Evolutionary conservation across 2,888 invertebrate genomes (phyloP), one percentile per base, ranked within the genome.

Genomic region (Drosophila melanocephala): DNA sequence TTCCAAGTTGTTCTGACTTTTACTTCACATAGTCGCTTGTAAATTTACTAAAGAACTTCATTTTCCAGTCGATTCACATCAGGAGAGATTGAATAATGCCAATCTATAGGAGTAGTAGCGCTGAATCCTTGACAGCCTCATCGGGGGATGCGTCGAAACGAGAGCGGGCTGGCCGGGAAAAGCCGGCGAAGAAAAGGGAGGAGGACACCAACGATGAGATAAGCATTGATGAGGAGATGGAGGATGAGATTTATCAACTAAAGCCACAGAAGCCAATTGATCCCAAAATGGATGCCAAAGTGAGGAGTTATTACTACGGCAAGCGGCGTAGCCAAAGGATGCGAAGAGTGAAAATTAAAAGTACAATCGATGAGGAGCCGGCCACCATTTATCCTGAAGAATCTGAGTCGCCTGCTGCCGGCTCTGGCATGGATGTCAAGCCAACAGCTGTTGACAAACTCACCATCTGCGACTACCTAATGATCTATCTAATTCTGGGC

Each of bases 401-500:
- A 0, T 9, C 47, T 1, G n/a, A 26, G 1, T 51, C 33, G 4
- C 12, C 12, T 5, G 3, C n/a, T 26, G 5, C 28, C 19, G 51
- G 44, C 12, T 22, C 10, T 9, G 3, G 5, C 7, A 5, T 5
- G 14, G 22, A 16, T 42, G 1, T 10, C 16, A 22, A 3, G 14
- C 0, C 0, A 22, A 5, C 22, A 16, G 16, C 10, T 37, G 28
- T 2, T 0, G 47, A 39, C 16, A 12, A 16, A 1, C 16, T 1
- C 3, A 33, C 0, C 19, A 14, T 5, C 2, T 35, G 22, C 0
- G 32, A 55, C 3, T 37, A 69, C 22, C 0, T 55, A 0, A 37
- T 72, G 37, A 53, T 65, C 16, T 78, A 67, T 12, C n/a, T 83
- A 0, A 56, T 91, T 1, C 19, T 72, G 14, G 93, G 92, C 5